Base-by-base conservation (phyloP, 2,113 vertebrate genomes). In the Canis aureus region DNA sequence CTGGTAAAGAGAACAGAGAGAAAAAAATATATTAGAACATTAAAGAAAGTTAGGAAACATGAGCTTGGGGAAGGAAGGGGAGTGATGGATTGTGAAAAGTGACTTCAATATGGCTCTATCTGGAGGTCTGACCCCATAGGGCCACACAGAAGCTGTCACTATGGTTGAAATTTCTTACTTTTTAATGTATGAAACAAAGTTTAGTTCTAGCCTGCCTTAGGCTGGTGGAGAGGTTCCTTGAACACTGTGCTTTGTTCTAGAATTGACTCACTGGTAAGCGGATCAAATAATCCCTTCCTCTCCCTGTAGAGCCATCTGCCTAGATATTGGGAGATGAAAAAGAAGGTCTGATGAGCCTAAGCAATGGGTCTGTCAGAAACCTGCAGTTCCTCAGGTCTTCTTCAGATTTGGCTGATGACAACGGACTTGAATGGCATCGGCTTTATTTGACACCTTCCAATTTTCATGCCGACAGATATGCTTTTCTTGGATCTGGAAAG, bases 401-500 rank as follows among this genome's bases (percentile, higher is more conserved):
- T 49, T 90, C 81, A 80, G 12, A 49, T 91, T 93, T 92, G 1
- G 1, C 62, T 93, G 49, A 60, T 89, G 76, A 38, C 74, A 35
- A 5, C 55, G 51, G 35, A 78, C 11, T 95, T 67, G 27, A 73
- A 79, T 2, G 22, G 80, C 62, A 69, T 1, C 71, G 86, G 83
- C 92, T 90, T 97, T 89, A 5, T 55, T 78, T 95, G 64, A 98
- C 97, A 97, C 29, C 91, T 55, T 71, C 59, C 53, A 53, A 20
- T 93, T 97, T 95, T 25, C 12, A 9, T 62, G 71, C 97, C 97
- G 38, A 94, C 81, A 87, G 29, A 82, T 93, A 94, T 97, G 78
- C 95, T 97, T 95, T 97, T 94, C 78, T 98, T 98, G 93, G 89
- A 96, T 94, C 80, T 62, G 22, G 57, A 60, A 95, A 51, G 57